Conservation (phyloP, 2,888 invertebrate genomes). For the Chrysopilus asiliformis region DNA sequence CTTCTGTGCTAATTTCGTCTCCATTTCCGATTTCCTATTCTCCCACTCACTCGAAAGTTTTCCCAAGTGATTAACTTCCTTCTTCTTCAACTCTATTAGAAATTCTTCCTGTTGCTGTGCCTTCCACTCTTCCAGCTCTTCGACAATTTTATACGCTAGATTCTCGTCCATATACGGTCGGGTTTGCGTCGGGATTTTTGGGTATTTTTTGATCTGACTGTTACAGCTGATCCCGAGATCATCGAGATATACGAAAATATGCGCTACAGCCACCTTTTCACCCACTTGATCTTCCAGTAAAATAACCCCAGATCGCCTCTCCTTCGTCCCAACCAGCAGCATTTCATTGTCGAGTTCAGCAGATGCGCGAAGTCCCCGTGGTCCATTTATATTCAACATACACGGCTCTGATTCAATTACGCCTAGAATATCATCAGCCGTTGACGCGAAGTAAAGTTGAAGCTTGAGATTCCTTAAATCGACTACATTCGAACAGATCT, state of each 20-base stretch:
- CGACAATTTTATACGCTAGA: constrained; percentile 43
- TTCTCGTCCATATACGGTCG: constrained; percentile 16
- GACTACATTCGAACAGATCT: constrained; percentile 12
- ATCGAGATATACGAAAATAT: constrained; percentile 15
- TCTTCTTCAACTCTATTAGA: constrained; percentile 44
- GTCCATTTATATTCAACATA: constrained; percentile 15
- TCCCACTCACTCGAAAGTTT: constrained; percentile 45
- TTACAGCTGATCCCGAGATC: constrained; percentile 17
- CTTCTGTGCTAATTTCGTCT: constrained; percentile 42
- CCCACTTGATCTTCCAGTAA: constrained; percentile 14
- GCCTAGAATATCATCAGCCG: constrained; percentile 12
- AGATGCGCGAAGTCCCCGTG: constrained; percentile 12
- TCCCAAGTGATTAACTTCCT: constrained; percentile 43
- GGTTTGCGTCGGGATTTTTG: neutral
- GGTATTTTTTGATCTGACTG: constrained; percentile 10
- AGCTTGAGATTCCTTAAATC: constrained; percentile 15
- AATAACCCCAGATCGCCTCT: constrained; percentile 12
- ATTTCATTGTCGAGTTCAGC: constrained; percentile 16
- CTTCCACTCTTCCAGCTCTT: constrained; percentile 63
- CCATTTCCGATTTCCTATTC: constrained; percentile 41
- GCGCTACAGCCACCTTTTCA: constrained; percentile 15
- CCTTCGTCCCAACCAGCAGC: constrained; percentile 13
- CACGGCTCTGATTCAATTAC: constrained; percentile 15
- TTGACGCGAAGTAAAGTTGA: constrained; percentile 15
- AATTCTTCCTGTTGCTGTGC: constrained; percentile 50